Evolutionary conservation across 2,113 vertebrate species (phyloP).

Genomic region (Cnemophilus loriae): DNA sequence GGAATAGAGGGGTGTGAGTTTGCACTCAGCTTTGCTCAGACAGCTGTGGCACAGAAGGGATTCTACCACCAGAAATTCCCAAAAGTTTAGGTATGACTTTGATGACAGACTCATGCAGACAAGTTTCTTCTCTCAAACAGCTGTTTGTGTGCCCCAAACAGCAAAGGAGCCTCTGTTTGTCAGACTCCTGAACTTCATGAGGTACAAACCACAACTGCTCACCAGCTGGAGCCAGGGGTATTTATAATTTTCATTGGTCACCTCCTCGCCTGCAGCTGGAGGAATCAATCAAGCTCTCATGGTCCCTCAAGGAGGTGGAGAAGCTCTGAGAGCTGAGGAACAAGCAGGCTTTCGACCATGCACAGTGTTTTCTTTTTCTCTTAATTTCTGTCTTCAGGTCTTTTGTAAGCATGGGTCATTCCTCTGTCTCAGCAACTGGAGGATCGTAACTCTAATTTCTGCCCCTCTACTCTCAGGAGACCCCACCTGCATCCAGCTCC

Average conservation of each 20-base stretch:
- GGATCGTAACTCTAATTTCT: background rate
- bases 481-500: background rate
- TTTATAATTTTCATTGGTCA: background rate
- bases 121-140: background rate
- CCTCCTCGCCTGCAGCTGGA: background rate
- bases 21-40: background rate
- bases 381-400: background rate
- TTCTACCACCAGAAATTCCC: background rate
- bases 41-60: background rate
- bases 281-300: background rate
- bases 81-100: background rate
- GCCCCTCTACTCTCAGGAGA: background rate
- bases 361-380: background rate
- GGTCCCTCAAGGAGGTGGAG: background rate
- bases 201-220: background rate
- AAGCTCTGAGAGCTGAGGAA: background rate
- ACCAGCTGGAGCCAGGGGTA: background rate
- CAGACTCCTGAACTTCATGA: background rate
- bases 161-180: slow-evolving; percentile 19
- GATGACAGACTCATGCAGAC: background rate
- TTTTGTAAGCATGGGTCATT: accelerated
- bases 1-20: background rate
- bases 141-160: background rate
- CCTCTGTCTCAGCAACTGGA: background rate
- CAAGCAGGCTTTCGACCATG: background rate